Base-by-base conservation (phyloP, 64 coral and sea anemone species). In the Pocillopora damicornis region DNA sequence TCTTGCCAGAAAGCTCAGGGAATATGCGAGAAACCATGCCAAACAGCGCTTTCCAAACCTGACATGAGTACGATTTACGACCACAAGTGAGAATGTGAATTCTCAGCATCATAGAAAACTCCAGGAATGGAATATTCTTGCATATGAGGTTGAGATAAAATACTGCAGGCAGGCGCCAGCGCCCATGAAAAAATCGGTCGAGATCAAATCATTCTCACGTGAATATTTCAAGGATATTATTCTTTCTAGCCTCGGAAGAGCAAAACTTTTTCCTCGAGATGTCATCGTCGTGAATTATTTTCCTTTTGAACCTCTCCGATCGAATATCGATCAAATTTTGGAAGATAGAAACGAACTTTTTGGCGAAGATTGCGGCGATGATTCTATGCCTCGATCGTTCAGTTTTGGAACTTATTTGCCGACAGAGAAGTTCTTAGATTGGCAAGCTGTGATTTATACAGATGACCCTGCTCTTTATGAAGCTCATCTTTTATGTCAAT, bases 251-350 rank as follows among this genome's bases (percentile, higher is more conserved):
- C 30, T 78, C 22, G 58, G 45, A 18, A 67, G 20, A 1, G 60
- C 16, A 18, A 45, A 61, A 5, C 63, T 90, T 1, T 90, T 90
- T 59, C 80, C 72, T 11, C 37, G 45, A 22, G 20, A 63, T 42
- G 11, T 90, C 15, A 58, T 51, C 7, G 42, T 76, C 2, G n/a
- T 85, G 23, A 8, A 76, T 23, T 78, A 26, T 0, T 61, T 60
- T 11, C 72, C 80, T 17, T 84, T 85, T 34, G 51, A 84, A 16
- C 78, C 59, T 17, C 13, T 60, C 14, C 69, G 80, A 11, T 42
- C 26, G 30, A 90, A 90, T 76, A 26, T 90, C 13, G 89, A 91
- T 76, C 36, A 25, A 18, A 68, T 91, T 59, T 51, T 91, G 1
- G 37, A 86, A 26, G 81, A 91, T 13, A 34, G 75, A 36, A 80